Conservation (phyloP, 2,113 vertebrate genomes). For the Triplophysa siluroides region DNA sequence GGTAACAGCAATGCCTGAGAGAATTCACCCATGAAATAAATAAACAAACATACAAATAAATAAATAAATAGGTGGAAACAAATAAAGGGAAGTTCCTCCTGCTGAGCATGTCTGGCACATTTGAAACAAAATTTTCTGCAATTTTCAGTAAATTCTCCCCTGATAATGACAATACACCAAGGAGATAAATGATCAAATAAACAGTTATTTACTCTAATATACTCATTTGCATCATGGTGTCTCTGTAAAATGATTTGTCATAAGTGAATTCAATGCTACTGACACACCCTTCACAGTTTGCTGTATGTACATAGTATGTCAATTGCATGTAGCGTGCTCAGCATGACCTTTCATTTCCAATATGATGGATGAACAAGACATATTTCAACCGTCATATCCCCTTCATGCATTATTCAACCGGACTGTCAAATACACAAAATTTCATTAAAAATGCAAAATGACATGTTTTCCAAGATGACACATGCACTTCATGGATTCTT, state of each 20-base stretch:
- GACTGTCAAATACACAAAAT: too few species aligned
- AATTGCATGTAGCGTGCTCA: too few species aligned
- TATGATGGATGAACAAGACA: too few species aligned
- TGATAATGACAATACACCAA: not conserved
- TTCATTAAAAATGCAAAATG: too few species aligned
- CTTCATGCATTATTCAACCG: too few species aligned
- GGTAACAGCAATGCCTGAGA: constrained; percentile 11
- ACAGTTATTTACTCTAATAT: not conserved
- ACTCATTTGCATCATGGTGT: not conserved
- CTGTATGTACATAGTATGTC: too few species aligned
- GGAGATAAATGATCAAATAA: constrained; percentile 33
- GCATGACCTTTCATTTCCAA: too few species aligned
- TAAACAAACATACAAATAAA: not conserved
- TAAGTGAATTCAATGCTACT: too few species aligned
- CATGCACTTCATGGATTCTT: too few species aligned
- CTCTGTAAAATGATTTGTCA: not conserved
- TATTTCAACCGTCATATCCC: too few species aligned
- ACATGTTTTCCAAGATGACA: too few species aligned
- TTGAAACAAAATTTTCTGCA: constrained; percentile 39
- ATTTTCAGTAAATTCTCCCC: constrained; percentile 27
- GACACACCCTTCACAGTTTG: too few species aligned
- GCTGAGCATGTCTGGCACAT: constrained; percentile 12
- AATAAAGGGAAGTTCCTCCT: not conserved
- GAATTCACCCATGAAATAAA: constrained; percentile 22
- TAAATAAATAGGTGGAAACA: not conserved